Evolutionary conservation across 2,888 invertebrate genomes (phyloP).

Genomic region (Melieria omissa): DNA sequence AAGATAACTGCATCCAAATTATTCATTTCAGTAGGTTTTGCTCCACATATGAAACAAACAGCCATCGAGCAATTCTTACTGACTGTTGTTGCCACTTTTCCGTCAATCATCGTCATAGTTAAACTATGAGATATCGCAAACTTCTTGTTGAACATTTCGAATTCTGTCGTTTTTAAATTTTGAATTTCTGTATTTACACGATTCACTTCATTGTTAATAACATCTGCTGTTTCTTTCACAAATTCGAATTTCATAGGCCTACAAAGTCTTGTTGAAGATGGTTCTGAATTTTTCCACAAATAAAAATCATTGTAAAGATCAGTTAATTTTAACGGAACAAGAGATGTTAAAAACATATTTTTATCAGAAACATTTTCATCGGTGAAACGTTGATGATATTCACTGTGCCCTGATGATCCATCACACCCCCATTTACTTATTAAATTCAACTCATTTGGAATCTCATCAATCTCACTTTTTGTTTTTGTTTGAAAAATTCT

Average conservation of each 20-base stretch:
- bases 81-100: constrained; percentile 33
- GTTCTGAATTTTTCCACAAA: constrained; percentile 29
- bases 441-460: constrained; percentile 24
- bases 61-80: constrained; percentile 31
- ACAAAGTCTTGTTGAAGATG: constrained; percentile 32
- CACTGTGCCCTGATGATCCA: constrained; percentile 2
- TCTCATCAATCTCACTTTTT: constrained; percentile 24
- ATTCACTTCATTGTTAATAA: constrained; percentile 30
- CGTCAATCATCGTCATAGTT: constrained; percentile 29
- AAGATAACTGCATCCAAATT: constrained; percentile 29
- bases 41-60: constrained; percentile 22
- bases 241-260: constrained; percentile 32
- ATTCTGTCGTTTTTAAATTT: constrained; percentile 29
- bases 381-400: neutral
- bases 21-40: constrained; percentile 32
- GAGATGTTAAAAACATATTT: constrained; percentile 24
- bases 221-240: constrained; percentile 29
- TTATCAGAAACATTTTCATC: constrained; percentile 21
- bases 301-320: constrained; percentile 17
- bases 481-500: constrained; percentile 2
- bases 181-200: constrained; percentile 31
- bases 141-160: constrained; percentile 15
- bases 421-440: neutral
- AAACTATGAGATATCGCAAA: constrained; percentile 27
- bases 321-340: constrained; percentile 1